Evolutionary conservation across 1,140 invertebrate genomes (phyloP), one percentile per base, ranked within the genome.

Genomic region (Eueides isabella): DNA sequence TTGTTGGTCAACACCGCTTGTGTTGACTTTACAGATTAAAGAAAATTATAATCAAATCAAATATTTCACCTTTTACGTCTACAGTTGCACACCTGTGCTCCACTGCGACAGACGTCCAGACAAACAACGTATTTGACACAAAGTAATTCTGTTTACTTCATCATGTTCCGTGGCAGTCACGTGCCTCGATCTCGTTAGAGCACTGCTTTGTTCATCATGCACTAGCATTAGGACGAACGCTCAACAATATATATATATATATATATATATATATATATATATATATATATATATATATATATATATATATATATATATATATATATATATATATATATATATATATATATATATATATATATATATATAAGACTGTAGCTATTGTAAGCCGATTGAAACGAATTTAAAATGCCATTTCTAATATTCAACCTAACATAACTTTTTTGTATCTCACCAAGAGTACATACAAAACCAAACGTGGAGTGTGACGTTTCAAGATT

Each of bases 131-230:
- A 31, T 7, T 31, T 14, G 1, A 19, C n/a, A 5, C 0, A 44
- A 19, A 44, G 5, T 55, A 55, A 1, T 19, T 44, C 41, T 44
- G 12, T n/a, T 44, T 19, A 55, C 7, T 2, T 55, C 9, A 19
- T 55, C 48, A 12, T 55, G 48, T 55, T 55, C 48, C 26, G 12
- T 55, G 48, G 9, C 48, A 26, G 19, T 55, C 12, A 55, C 48
- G 23, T 55, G 23, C 48, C 48, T 55, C 48, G 19, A 55, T 55
- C 48, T 55, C 48, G 48, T 55, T 55, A 55, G 48, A 55, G 48
- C 11, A 55, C 19, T 26, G 48, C 48, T 55, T 55, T 55, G 48
- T 55, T 26, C 48, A 55, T 55, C 12, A 55, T 26, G 48, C 23
- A 26, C 48, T 55, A 26, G 19, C 4, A 16, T 14, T 38, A 5